Evolutionary conservation across 2,888 invertebrate genomes (phyloP), one percentile per base, ranked within the genome.

Genomic region (Suillia variegata): DNA sequence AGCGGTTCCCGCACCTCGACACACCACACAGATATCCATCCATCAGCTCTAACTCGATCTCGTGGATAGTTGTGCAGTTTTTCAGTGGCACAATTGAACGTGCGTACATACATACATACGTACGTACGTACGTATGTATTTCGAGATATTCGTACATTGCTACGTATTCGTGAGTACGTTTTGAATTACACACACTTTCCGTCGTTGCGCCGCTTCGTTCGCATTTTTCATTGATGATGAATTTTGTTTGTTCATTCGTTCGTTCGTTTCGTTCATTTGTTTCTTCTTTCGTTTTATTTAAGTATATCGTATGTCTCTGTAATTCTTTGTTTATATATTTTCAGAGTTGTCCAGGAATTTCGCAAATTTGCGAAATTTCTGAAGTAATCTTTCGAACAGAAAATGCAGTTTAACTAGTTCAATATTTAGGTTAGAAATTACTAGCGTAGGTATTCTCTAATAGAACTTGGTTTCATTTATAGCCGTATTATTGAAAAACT

Each of bases 211-310:
- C n/a, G 6, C 38, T 38, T 17, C 18, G 45, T 45, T 45, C 45
- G 45, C 45, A 45, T 45, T 45, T 45, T 45, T 45, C 45, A 45
- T 45, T 45, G 45, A 45, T 45, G 45, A 45, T 13, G 45, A 45
- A 45, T 38, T 38, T 12, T 12, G 6, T 12, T 12, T n/a, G n/a
- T n/a, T n/a, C n/a, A n/a, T n/a, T n/a, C n/a, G n/a, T n/a, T n/a
- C n/a, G n/a, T n/a, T n/a, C n/a, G n/a, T n/a, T n/a, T n/a, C 45
- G 45, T 5, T 18, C 45, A 18, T 18, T 13, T 17, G 13, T 13
- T 38, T n/a, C 38, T 38, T 38, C n/a, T 38, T 13, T n/a, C 3
- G 10, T 38, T 18, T 17, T 5, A 5, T 20, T 17, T 10, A n/a
- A n/a, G 20, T 45, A 18, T 18, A 18, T 45, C n/a, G 5, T 45